Conservation (phyloP, 1,140 invertebrate genomes). For the Calephelis virginiensis region DNA sequence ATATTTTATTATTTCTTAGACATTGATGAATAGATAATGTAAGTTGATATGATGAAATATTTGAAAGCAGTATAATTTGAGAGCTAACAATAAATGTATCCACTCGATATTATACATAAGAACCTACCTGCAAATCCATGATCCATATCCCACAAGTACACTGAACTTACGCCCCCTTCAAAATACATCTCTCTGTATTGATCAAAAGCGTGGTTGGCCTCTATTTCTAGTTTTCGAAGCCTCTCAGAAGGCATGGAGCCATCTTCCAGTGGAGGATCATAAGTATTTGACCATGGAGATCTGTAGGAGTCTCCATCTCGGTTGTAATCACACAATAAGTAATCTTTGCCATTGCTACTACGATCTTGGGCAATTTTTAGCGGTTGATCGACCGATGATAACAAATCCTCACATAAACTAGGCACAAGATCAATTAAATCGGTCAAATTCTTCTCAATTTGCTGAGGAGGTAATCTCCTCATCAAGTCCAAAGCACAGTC, state of each 20-base stretch:
- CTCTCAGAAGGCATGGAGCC: conserved; percentile 98
- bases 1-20: no score
- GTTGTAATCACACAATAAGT: conserved; percentile 98
- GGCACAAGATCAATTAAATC: conserved; percentile 98
- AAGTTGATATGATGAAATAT: no score
- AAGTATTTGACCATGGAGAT: conserved; percentile 99
- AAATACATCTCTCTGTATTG: conserved; percentile 99
- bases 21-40: no score
- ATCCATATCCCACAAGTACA: conserved; percentile 99
- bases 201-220: conserved; percentile 99
- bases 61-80: no score
- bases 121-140: conserved; percentile 94
- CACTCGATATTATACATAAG: not conserved
- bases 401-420: conserved; percentile 95
- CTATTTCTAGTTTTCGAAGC: conserved; percentile 96
- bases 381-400: conserved; percentile 99
- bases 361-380: conserved; percentile 98
- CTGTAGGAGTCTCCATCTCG: conserved; percentile 99
- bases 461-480: conserved; percentile 98
- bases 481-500: conserved; percentile 99
- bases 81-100: no score
- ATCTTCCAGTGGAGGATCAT: conserved; percentile 98
- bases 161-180: conserved; percentile 99
- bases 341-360: conserved; percentile 93
- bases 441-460: conserved; percentile 98